Evolutionary conservation across 2,113 vertebrate genomes (phyloP), one percentile per base, ranked within the genome.

Genomic region (Phycodurus eques): DNA sequence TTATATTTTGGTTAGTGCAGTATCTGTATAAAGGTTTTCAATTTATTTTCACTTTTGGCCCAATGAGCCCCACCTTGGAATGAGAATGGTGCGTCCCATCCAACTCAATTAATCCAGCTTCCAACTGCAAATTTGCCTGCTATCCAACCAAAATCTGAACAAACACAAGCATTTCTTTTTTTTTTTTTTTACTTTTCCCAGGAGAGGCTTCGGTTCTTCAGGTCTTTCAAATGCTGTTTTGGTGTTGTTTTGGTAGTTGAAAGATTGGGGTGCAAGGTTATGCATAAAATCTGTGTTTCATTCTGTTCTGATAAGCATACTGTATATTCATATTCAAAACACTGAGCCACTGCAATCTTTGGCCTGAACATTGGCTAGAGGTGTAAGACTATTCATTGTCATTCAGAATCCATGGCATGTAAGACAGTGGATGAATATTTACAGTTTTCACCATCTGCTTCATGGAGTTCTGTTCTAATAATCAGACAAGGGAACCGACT

Each of bases 401-500:
- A 66, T 66, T 66, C 54, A 33, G 22, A 42, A 33, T 62, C 14
- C 6, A 43, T 64, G 27, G 39, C 31, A 68, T 70, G 22, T 70
- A 43, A 46, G 70, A 46, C 47, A 60, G 68, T 20, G 12, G 66
- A 72, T 60, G 27, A 73, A 71, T 65, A 57, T 83, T 80, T 70
- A 75, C 14, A 60, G 3, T 54, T 59, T 74, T 65, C 17, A 73
- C 42, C 33, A 64, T 76, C 57, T 72, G 42, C 19, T 71, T 67
- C 20, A 35, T 61, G 5, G 47, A 35, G 73, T 69, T 71, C 43
- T 10, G 59, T 67, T 43, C 3, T 27, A 53, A 69, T 67, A 63
- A 71, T 76, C 33, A 69, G 57, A 74, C 47, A 71, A 57, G 66
- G 22, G 61, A 74, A 60, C 19, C 60, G 68, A 78, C 78, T 73